phyloP scores from a whole-genome alignment of 2,113 vertebrate genomes.

The Desmodus rotundus region DNA sequence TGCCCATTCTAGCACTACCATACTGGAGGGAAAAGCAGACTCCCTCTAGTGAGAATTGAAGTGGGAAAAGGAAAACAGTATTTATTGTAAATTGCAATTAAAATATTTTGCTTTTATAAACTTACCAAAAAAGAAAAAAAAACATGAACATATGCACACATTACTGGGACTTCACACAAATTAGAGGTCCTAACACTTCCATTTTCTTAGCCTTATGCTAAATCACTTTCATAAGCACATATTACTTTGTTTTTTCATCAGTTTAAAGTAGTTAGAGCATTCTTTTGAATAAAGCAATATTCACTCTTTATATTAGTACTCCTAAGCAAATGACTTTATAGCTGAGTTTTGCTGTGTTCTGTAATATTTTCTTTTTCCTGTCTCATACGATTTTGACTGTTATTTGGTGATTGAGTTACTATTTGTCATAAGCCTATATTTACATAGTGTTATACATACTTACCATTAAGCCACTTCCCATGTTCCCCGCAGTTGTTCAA shows the following conservation, averaged over 20 bases:
- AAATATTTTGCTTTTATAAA: neutral
- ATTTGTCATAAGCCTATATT: neutral
- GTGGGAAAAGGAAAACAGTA: neutral
- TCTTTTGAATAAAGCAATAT: neutral
- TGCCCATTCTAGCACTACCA: neutral
- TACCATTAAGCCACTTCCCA: neutral
- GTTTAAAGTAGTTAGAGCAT: neutral
- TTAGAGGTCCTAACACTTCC: neutral
- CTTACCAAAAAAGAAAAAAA: neutral
- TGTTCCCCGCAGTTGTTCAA: neutral
- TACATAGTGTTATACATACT: neutral
- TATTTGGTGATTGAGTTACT: neutral
- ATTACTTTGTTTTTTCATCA: neutral
- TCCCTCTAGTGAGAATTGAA: neutral
- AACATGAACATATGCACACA: neutral
- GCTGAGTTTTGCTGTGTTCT: neutral
- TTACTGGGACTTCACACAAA: neutral
- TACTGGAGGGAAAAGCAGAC: neutral
- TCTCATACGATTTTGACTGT: neutral
- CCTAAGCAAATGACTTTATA: neutral
- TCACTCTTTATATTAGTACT: neutral
- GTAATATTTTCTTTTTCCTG: neutral
- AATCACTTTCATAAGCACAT: neutral
- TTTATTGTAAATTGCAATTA: neutral
- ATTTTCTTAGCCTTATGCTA: neutral